Evolutionary conservation across 2,888 invertebrate genomes (phyloP).

Genomic region (Mesorhabditis sp.): DNA sequence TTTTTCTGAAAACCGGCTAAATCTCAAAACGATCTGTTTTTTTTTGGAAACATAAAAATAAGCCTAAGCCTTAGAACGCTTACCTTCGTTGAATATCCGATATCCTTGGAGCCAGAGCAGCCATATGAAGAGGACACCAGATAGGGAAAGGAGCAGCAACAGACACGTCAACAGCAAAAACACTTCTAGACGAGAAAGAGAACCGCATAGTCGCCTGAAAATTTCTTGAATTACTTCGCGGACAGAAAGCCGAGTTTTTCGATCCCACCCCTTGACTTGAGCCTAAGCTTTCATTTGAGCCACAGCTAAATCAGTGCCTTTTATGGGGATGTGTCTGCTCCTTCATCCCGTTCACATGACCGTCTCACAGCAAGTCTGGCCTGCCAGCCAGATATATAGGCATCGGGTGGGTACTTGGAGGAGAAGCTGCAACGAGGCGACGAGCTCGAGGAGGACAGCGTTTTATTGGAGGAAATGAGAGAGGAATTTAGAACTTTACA

Average conservation of each 20-base stretch:
- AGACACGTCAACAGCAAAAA: slow-evolving; percentile 28
- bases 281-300: slow-evolving; percentile 2
- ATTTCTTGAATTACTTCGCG: not conserved
- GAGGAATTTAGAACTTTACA: too few species aligned
- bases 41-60: not conserved
- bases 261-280: not conserved
- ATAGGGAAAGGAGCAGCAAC: slow-evolving; percentile 29
- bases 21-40: not conserved
- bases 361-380: too few species aligned
- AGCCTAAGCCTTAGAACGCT: not conserved
- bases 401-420: too few species aligned
- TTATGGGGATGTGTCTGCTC: too few species aligned
- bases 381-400: too few species aligned
- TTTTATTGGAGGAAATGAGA: too few species aligned
- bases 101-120: slow-evolving; percentile 42
- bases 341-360: too few species aligned
- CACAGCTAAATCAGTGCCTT: not conserved
- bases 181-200: slow-evolving; percentile 33
- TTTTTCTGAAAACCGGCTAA: not conserved
- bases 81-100: slow-evolving; percentile 36
- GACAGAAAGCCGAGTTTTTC: not conserved
- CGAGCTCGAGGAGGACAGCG: too few species aligned
- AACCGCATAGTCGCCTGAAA: slow-evolving; percentile 37
- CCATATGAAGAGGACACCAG: slow-evolving; percentile 36
- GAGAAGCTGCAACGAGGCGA: too few species aligned